Evolutionary conservation across 2,797 vertebrate species (phyloP).

Genomic region (Artibeus jamaicensis): DNA sequence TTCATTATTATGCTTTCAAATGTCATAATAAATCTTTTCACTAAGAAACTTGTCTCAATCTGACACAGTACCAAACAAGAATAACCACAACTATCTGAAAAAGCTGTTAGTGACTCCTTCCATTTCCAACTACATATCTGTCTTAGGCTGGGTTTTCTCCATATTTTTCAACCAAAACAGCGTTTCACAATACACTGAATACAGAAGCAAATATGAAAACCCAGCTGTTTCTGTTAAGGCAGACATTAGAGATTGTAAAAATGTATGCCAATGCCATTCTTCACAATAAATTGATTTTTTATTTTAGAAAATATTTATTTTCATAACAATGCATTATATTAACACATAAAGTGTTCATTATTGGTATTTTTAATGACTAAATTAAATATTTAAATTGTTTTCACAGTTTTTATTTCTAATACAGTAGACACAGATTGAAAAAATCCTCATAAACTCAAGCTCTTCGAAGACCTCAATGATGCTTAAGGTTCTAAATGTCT

Average conservation of each 20-base stretch:
- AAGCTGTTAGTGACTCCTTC: background rate
- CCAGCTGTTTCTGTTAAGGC: background rate
- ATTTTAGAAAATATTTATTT: conserved; percentile 6
- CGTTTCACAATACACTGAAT: background rate
- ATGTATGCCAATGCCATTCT: background rate
- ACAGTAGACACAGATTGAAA: background rate
- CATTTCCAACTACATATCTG: background rate
- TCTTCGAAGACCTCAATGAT: background rate
- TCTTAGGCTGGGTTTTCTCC: background rate
- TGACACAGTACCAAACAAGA: background rate
- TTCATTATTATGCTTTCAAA: background rate
- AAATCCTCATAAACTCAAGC: background rate
- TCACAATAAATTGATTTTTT: background rate
- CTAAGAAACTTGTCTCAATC: background rate
- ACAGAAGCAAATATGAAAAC: conserved; percentile 1
- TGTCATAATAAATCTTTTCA: background rate
- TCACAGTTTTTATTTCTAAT: background rate
- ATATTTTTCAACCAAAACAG: conserved; percentile 7
- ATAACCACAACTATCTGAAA: background rate
- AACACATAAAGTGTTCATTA: background rate
- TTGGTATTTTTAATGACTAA: background rate
- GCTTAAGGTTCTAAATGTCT: background rate
- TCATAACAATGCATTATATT: background rate
- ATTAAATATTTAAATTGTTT: background rate
- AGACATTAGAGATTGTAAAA: background rate